Evolutionary conservation across 2,113 vertebrate species (phyloP), one percentile per base, ranked within the genome.

Genomic region (Boulengeromyrus knoepffleri): DNA sequence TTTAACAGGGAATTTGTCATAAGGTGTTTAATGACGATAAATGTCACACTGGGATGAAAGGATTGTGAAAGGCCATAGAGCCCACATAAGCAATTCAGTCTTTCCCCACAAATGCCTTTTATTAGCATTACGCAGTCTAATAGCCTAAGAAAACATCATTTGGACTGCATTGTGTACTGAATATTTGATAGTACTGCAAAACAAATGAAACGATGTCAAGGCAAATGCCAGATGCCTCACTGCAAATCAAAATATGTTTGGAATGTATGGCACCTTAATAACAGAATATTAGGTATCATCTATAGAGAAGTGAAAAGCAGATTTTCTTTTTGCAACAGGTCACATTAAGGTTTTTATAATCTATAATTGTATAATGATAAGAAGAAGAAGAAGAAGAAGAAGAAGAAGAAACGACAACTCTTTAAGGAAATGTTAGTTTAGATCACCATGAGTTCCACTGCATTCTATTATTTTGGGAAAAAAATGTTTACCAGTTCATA

Each of bases 21-120:
- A 90, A 91, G 93, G 91, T 92, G 92, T 94, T 90, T 24, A 91
- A 92, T 92, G 91, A 92, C 90, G 92, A 94, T 92, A 93, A 93
- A 92, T 94, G 94, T 94, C 93, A 93, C 53, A 52, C 92, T 86
- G 91, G 91, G 94, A 95, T 93, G 85, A 94, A 94, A 92, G 90
- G 91, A 93, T 94, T 94, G 62, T 89, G 80, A 90, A 90, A 93
- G 89, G 90, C 90, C 92, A 90, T 91, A 89, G 90, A 88, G 89
- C 85, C 91, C 86, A 88, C 90, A 91, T 52, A 92, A 90, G 90
- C 90, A 85, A 87, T 88, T 89, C 88, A 89, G 90, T 53, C 27
- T 24, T 50, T 56, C n/a, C 24, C 85, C 27, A 17, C 85, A 87
- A 53, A 87, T 87, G 21, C 45, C 27, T 52, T 53, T 50, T 31